Evolutionary conservation across 2,797 vertebrate species (phyloP).

Genomic region (Hozukius guyotensis): DNA sequence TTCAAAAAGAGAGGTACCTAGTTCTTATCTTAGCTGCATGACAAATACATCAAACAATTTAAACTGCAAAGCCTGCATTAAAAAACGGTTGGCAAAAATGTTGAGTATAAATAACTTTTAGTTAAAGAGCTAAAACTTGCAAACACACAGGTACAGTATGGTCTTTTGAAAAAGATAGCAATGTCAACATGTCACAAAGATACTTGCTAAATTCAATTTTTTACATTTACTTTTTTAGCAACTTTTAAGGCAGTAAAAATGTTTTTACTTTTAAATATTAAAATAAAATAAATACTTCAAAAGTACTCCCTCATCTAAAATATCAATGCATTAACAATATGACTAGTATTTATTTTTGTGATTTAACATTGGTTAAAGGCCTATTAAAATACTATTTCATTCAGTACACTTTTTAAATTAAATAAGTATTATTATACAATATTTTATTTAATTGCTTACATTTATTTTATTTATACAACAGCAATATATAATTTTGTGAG

Average conservation of each 20-base stretch:
- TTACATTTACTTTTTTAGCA: not conserved
- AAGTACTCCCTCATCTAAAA: not conserved
- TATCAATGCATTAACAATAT: not conserved
- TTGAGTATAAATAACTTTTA: not conserved
- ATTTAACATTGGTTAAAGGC: not conserved
- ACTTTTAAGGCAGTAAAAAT: not conserved
- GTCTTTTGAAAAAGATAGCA: not conserved
- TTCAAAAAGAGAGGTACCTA: not conserved
- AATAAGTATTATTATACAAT: not conserved
- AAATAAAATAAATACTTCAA: no score
- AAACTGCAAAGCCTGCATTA: no score
- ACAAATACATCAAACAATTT: not conserved
- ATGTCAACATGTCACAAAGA: not conserved
- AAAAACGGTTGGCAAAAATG: not conserved
- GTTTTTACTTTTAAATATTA: not conserved
- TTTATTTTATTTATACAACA: not conserved
- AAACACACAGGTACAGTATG: not conserved
- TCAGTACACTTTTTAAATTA: no score
- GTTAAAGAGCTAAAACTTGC: not conserved
- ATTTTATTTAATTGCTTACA: not conserved
- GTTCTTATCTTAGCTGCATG: not conserved
- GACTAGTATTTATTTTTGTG: not conserved
- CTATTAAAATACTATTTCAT: no score
- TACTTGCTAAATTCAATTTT: not conserved
- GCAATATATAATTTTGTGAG: not conserved